Evolutionary conservation across 2,113 vertebrate species (phyloP), one percentile per base, ranked within the genome.

Genomic region (Melanotaenia duboulayi): DNA sequence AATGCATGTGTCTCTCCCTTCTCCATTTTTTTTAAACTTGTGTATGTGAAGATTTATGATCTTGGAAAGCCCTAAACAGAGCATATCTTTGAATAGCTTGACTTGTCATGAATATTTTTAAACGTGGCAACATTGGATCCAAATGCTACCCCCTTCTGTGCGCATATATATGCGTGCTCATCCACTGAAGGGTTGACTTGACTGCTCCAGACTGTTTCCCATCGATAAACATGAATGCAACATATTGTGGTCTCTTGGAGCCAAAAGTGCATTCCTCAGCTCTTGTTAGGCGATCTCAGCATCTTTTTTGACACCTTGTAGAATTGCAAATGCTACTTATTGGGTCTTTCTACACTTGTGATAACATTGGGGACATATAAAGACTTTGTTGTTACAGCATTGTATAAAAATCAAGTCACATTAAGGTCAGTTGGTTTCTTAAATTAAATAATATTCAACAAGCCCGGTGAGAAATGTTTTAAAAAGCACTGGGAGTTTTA

Each of bases 61-160:
- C 46, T 52, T 71, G 59, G 74, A 62, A 79, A 6, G 11, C 46
- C 63, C 65, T 59, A 12, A 37, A 35, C 71, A 22, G 32, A 54
- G 65, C 46, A 76, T 55, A 73, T 75, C 64, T 78, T 63, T 69
- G 62, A 80, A 85, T 77, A 74, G 71, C 65, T 62, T 63, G 64
- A 76, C 60, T 69, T 78, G 42, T 54, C 48, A 73, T 84, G 74
- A 87, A 89, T 87, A 89, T 80, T 71, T 87, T 84, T 75, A 71
- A 72, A 81, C 68, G 64, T 84, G 75, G 82, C 81, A 70, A 72
- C 74, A 63, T 37, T 25, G 19, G 52, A 71, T 12, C 40, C 40
- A 52, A 28, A 16, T 65, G 25, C 14, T 16, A 49, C 48, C 60
- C 23, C 50, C 54, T 61, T 44, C 23, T 66, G 28, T 4, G 16